These are phyloP conservation scores for Tetrapedia diversipes DNA, from an alignment of 2,888 invertebrate species.

Conservation along the genomic window DNA sequence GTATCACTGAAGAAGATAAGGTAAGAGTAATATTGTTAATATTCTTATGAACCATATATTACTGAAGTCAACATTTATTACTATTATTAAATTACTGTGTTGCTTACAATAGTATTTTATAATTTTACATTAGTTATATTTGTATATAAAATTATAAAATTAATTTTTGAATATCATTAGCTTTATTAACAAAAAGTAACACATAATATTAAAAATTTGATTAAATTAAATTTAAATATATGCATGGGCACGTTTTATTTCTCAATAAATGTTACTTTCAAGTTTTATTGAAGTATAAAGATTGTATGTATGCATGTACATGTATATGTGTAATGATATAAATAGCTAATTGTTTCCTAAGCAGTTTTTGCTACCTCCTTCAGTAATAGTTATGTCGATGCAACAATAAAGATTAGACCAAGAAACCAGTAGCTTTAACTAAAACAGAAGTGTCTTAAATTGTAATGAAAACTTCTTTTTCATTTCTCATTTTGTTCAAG, in stretches of 20 bases:
- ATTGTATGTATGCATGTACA: no score
- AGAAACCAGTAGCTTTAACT: conserved; percentile 1
- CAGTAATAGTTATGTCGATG: conserved; percentile 32
- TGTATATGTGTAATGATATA: no score
- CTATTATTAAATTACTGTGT: not conserved
- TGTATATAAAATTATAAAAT: not conserved
- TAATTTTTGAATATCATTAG: no score
- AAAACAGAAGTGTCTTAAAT: not conserved
- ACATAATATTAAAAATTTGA: no score
- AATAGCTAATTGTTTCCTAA: not conserved
- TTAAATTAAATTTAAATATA: no score
- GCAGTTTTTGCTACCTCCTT: conserved; percentile 4
- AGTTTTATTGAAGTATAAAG: no score
- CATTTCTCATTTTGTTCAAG: not conserved
- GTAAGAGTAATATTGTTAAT: no score
- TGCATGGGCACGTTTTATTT: no score
- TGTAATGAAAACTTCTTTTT: not conserved
- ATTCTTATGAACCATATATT: no score
- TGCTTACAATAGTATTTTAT: not conserved
- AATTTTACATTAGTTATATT: not conserved
- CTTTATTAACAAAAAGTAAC: no score
- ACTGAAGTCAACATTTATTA: not conserved
- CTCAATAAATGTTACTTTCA: no score
- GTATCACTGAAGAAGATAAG: no score
- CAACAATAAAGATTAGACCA: conserved; percentile 10